Conservation (phyloP, 2,888 invertebrate genomes). For the Tachina lurida region DNA sequence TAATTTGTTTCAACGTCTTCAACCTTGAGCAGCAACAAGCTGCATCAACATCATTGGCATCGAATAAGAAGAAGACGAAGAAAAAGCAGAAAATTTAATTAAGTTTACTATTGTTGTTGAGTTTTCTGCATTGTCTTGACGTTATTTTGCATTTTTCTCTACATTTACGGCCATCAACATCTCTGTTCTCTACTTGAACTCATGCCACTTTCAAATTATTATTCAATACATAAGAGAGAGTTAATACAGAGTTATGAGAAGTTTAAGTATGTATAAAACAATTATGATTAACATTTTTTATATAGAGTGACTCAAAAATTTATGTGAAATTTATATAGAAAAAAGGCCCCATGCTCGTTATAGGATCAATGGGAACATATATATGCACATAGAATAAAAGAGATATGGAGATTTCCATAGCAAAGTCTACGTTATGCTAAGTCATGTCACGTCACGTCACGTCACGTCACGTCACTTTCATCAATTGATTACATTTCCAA, state of each 20-base stretch:
- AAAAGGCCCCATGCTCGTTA: too few relatives aligned
- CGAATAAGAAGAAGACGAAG: neutral
- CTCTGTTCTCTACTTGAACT: neutral
- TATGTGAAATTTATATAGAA: neutral
- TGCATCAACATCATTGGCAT: constrained; percentile 11
- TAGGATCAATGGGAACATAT: too few relatives aligned
- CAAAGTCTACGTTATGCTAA: too few relatives aligned
- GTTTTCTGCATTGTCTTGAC: constrained; percentile 13
- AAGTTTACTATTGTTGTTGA: constrained; percentile 56
- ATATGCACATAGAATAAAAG: too few relatives aligned
- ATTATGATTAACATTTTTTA: too few relatives aligned
- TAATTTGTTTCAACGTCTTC: constrained; percentile 62
- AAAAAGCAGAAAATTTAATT: constrained; percentile 60
- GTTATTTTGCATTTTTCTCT: constrained; percentile 26
- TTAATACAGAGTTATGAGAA: constrained; percentile 41
- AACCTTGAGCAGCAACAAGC: constrained; percentile 62
- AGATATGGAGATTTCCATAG: too few relatives aligned
- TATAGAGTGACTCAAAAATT: too few relatives aligned
- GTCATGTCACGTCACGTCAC: too few relatives aligned
- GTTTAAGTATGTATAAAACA: constrained; percentile 5
- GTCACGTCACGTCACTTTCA: too few relatives aligned
- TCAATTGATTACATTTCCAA: too few relatives aligned
- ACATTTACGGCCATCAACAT: neutral
- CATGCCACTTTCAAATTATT: neutral
- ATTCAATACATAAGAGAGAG: constrained; percentile 1